phyloP scores from a whole-genome alignment of 1,140 invertebrate species.

The Hycleus cichorii region DNA sequence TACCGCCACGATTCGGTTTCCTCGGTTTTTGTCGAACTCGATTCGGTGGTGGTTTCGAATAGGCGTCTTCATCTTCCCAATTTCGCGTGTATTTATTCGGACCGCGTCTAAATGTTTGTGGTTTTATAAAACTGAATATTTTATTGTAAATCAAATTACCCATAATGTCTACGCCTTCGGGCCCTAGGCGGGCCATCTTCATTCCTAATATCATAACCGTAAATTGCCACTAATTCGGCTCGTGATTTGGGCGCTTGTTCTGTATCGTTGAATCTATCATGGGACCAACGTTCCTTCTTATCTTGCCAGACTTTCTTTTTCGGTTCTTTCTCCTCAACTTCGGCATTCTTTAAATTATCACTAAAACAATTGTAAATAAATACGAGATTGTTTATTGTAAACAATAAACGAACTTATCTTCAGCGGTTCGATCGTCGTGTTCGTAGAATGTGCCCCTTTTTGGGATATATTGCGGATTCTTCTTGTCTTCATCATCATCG shows the following conservation, averaged over 20 bases:
- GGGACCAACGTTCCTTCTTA: constrained; percentile 73
- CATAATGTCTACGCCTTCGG: constrained; percentile 74
- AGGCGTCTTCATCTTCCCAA: constrained; percentile 88
- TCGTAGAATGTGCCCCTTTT: constrained; percentile 94
- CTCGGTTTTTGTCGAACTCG: constrained; percentile 5
- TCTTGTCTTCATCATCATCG: constrained; percentile 89
- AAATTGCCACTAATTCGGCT: constrained; percentile 78
- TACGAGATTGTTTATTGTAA: background rate
- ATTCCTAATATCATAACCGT: constrained; percentile 92
- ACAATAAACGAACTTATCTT: constrained; percentile 46
- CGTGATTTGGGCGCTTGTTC: constrained; percentile 80
- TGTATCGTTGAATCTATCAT: constrained; percentile 79
- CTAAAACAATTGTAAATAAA: background rate
- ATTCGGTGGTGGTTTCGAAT: constrained; percentile 44
- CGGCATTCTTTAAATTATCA: constrained; percentile 33
- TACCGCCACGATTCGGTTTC: constrained; percentile 1
- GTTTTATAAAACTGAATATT: too few relatives aligned
- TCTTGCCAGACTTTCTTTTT: constrained; percentile 56
- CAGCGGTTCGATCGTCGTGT: constrained; percentile 83
- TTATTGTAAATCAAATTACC: constrained; percentile 45
- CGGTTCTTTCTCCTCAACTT: constrained; percentile 41
- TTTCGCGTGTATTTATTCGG: constrained; percentile 86
- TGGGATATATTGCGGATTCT: constrained; percentile 95
- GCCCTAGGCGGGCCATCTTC: constrained; percentile 86
- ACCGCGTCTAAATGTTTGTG: constrained; percentile 57